Conservation (phyloP, 2,888 invertebrate species). For the Neoitamus cyanurus region DNA sequence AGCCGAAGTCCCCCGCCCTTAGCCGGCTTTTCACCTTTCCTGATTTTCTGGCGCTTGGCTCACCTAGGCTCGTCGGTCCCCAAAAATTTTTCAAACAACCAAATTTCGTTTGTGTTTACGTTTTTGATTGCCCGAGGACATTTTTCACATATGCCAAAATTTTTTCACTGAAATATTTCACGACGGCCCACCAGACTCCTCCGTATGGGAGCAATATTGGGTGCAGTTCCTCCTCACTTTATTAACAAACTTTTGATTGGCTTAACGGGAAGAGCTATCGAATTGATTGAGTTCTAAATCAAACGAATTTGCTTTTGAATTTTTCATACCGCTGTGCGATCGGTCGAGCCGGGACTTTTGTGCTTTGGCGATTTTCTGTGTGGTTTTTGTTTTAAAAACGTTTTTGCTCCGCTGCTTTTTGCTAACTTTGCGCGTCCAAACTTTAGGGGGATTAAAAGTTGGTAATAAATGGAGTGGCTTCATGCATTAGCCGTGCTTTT, state of each 20-base stretch:
- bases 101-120: constrained; percentile 29
- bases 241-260: constrained; percentile 34
- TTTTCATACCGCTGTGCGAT: neutral
- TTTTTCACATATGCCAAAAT: constrained; percentile 20
- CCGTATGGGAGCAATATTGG: neutral
- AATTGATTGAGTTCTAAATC: constrained; percentile 29
- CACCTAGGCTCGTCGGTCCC: neutral
- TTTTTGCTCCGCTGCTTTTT: neutral
- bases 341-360: neutral
- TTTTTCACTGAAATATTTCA: neutral
- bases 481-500: neutral
- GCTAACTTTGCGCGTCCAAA: neutral
- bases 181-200: neutral
- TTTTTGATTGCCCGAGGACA: constrained; percentile 42
- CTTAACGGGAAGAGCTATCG: constrained; percentile 20
- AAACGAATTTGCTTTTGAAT: constrained; percentile 11
- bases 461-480: neutral
- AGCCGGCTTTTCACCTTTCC: constrained; percentile 8
- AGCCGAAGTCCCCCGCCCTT: constrained; percentile 16
- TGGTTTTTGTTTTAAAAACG: neutral
- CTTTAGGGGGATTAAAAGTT: neutral
- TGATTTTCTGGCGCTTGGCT: neutral
- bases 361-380: neutral
- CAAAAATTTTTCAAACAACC: neutral
- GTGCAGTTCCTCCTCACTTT: neutral